These are phyloP conservation scores for Leptosomus discolor DNA, from an alignment of 2,113 vertebrate genomes.

Conservation along the genomic window DNA sequence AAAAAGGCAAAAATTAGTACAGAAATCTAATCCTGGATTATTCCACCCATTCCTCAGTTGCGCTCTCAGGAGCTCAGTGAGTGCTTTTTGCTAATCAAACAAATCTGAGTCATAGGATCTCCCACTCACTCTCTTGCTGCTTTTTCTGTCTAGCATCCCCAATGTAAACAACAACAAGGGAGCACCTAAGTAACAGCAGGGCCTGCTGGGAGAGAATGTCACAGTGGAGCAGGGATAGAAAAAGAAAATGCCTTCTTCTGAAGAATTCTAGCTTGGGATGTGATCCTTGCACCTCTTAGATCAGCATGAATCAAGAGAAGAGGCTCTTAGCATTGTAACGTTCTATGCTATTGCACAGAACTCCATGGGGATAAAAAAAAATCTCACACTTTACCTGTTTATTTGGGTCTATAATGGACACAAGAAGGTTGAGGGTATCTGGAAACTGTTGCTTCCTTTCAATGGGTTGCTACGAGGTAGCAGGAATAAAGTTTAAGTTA, in stretches of 20 bases:
- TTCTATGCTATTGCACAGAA: neutral
- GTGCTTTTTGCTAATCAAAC: neutral
- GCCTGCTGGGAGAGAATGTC: neutral
- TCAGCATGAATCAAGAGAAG: neutral
- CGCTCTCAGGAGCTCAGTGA: neutral
- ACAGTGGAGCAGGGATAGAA: neutral
- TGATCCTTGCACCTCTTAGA: neutral
- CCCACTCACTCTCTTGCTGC: neutral
- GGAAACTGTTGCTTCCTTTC: neutral
- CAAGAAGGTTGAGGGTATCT: neutral
- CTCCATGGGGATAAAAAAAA: neutral
- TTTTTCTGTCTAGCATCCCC: neutral
- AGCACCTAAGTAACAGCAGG: neutral
- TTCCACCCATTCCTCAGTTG: neutral
- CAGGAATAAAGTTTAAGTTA: neutral
- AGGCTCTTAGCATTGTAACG: neutral
- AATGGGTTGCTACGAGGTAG: neutral
- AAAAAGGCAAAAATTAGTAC: neutral
- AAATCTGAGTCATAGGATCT: neutral
- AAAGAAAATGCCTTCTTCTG: neutral
- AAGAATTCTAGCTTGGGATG: neutral
- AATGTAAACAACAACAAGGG: neutral
- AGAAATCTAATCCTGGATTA: neutral
- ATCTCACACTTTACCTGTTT: neutral
- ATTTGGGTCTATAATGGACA: neutral